Conservation (phyloP, 2,113 vertebrate genomes). For the Leucoraja erinaceus region DNA sequence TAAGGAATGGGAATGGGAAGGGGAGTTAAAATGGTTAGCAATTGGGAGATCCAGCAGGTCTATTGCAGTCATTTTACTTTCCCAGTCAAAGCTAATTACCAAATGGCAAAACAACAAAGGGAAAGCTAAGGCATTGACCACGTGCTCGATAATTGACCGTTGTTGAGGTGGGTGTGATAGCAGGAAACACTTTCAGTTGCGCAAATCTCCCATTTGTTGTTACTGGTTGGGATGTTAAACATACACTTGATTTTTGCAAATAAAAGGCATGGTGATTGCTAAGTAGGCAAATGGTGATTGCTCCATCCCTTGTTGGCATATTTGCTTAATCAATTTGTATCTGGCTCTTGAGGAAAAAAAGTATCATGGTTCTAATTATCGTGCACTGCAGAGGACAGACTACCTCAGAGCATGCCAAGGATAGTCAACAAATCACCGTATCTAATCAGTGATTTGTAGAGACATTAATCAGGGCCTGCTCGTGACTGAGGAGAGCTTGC, state of each 20-base stretch:
- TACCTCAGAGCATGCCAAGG: background rate
- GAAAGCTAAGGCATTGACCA: background rate
- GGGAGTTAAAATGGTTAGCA: too few species aligned
- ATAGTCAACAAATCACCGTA: constrained; percentile 10
- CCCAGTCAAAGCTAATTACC: background rate
- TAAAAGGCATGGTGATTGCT: background rate
- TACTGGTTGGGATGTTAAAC: background rate
- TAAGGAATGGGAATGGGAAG: too few species aligned
- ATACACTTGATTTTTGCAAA: background rate
- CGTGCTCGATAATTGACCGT: background rate
- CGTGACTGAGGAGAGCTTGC: background rate
- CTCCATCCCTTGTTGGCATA: background rate
- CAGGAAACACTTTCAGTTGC: background rate
- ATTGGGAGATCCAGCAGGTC: background rate
- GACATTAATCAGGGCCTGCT: background rate
- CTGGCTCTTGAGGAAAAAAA: background rate
- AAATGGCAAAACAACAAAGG: background rate
- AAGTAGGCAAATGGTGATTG: background rate
- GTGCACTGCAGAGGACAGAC: background rate
- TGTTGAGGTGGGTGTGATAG: background rate
- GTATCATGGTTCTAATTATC: background rate
- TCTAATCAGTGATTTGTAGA: background rate
- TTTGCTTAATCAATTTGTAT: background rate
- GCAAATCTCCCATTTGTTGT: background rate
- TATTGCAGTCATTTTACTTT: background rate